Base-by-base conservation (phyloP, 2,797 vertebrate species). In the Darevskia mixta region DNA sequence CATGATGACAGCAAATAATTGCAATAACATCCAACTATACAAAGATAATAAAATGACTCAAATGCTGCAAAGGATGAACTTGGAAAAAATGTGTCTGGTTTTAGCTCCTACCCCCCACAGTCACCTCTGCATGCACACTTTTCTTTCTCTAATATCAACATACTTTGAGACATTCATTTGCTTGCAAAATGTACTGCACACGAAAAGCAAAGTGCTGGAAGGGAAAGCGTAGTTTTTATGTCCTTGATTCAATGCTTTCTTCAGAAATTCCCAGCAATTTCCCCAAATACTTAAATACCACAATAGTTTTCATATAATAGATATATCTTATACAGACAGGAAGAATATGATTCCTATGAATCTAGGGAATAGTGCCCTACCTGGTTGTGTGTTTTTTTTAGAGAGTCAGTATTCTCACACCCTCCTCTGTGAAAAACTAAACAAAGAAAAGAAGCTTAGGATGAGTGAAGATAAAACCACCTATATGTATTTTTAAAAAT, bases 361-460 rank as follows among this genome's bases (percentile, higher is more conserved):
- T 6, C 75, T 35, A 27, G 27, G 82, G 89, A 93, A 92, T 77
- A 89, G 76, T 58, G 86, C 1, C 35, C 79, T 13, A 76, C 43
- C 67, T 80, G 49, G 3, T 55, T 55, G n/a, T n/a, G n/a, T n/a
- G n/a, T 13, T 49, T 11, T 3, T 0, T 45, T 45, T 45, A 55
- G 1, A 55, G 49, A 88, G 67, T 81, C 64, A 92, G 66, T 73
- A 85, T 17, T 67, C 64, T 85, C 35, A 71, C 85, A 89, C 89
- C 90, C 83, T 64, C 79, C 71, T 88, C 41, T 38, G 49, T 0
- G 0, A 49, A 90, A 87, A 89, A 83, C 23, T 10, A 91, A 80
- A 85, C 84, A 89, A 87, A 92, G 73, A 80, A 92, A 90, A 92
- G 82, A 35, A 89, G 85, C 72, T 92, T 94, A 92, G 64, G 55